phyloP scores from a whole-genome alignment of 2,113 vertebrate genomes.

The Elaphurus davidianus region DNA sequence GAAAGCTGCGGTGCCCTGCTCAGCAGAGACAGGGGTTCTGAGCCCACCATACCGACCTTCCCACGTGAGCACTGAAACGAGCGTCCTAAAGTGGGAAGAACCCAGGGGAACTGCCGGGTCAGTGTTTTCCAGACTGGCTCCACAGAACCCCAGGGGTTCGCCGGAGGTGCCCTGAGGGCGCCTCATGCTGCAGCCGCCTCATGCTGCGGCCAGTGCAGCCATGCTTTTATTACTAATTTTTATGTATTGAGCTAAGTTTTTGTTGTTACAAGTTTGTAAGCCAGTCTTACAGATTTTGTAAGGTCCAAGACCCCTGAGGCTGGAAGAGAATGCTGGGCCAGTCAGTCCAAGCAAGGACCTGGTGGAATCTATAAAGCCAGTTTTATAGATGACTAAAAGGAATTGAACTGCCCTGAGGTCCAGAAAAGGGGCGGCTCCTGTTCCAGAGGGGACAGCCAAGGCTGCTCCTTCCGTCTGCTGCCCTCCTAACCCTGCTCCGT shows the following conservation, averaged over 20 bases:
- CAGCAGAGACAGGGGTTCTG: neutral
- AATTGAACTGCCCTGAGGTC: neutral
- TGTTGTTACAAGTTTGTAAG: neutral
- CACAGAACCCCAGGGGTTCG: neutral
- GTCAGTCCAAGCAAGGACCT: neutral
- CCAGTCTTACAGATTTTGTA: neutral
- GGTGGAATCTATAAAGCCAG: neutral
- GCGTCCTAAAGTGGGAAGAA: neutral
- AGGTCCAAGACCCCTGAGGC: neutral
- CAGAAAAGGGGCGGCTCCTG: neutral
- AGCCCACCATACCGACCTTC: neutral
- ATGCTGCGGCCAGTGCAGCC: neutral
- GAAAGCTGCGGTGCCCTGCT: neutral
- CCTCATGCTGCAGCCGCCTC: neutral
- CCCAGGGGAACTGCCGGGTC: neutral
- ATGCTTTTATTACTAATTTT: neutral
- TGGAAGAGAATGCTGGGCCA: neutral
- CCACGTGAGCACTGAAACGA: neutral
- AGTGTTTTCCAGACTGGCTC: neutral
- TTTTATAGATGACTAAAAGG: neutral
- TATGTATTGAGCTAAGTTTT: neutral
- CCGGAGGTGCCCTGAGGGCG: neutral
- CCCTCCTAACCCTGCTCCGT: neutral
- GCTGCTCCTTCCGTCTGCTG: neutral
- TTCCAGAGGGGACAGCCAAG: neutral